Conservation (phyloP, 2,888 invertebrate genomes). For the Andrena fulva region DNA sequence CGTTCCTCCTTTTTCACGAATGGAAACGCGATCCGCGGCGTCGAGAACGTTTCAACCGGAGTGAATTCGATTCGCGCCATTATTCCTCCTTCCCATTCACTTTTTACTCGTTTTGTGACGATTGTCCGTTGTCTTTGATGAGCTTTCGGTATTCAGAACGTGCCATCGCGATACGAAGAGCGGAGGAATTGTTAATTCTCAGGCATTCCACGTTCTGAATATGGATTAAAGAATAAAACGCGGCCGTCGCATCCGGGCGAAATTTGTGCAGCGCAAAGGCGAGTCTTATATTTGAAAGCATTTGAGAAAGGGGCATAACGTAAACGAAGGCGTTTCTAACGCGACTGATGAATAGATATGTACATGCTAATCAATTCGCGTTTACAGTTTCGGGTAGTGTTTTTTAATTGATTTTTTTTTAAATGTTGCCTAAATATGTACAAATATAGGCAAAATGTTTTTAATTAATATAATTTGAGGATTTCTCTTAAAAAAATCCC, state of each 20-base stretch:
- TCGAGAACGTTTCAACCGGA: slow-evolving; percentile 7
- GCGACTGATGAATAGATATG: too few relatives aligned
- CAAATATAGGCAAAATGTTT: too few relatives aligned
- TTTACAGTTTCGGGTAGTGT: too few relatives aligned
- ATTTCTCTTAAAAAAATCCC: too few relatives aligned
- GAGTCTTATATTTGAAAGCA: too few relatives aligned
- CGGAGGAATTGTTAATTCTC: not conserved
- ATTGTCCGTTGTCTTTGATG: slow-evolving; percentile 32
- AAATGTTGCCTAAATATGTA: too few relatives aligned
- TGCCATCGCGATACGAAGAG: not conserved
- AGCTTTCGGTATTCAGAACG: slow-evolving; percentile 14
- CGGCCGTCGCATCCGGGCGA: not conserved
- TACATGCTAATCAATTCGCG: too few relatives aligned
- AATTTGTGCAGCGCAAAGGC: slow-evolving; percentile 1
- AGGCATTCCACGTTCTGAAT: not conserved
- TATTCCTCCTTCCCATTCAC: not conserved
- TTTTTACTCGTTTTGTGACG: not conserved
- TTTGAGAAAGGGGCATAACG: too few relatives aligned
- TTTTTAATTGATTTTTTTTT: too few relatives aligned
- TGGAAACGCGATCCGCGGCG: not conserved
- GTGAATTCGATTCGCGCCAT: not conserved
- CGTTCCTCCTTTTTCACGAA: slow-evolving; percentile 24
- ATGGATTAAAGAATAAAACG: not conserved
- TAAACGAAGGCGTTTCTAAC: too few relatives aligned
- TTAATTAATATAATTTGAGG: too few relatives aligned